Evolutionary conservation across 1,140 invertebrate genomes (phyloP).

Genomic region (Palaemon carinicauda): DNA sequence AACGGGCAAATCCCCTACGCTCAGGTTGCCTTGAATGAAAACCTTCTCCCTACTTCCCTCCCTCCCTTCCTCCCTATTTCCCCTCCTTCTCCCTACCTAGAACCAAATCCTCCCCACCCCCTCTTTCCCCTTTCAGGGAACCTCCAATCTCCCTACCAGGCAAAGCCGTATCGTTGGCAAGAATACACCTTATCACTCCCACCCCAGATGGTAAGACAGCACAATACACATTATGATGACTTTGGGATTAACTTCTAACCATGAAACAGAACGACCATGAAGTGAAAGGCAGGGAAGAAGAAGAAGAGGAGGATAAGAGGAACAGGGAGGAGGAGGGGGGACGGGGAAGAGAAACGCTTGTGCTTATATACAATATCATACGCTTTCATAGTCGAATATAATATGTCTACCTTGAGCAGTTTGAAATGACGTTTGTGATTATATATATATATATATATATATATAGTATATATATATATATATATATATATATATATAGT

Average conservation of each 20-base stretch:
- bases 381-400: no score
- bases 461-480: no score
- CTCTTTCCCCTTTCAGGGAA: neutral
- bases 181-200: neutral
- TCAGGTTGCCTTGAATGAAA: constrained; percentile 30
- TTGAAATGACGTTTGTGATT: no score
- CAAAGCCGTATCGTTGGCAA: no score
- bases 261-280: neutral
- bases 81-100: neutral
- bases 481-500: no score
- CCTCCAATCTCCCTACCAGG: neutral
- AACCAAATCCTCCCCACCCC: neutral
- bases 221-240: neutral
- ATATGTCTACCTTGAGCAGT: no score
- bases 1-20: constrained; percentile 50
- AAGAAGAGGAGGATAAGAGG: neutral
- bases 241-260: neutral
- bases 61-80: neutral
- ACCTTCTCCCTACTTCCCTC: neutral
- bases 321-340: neutral
- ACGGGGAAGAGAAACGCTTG: neutral
- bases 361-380: no score
- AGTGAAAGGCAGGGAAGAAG: neutral
- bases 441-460: no score
- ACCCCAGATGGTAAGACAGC: neutral